Conservation (phyloP, 2,113 vertebrate species). For the Amphilophus citrinellus region DNA sequence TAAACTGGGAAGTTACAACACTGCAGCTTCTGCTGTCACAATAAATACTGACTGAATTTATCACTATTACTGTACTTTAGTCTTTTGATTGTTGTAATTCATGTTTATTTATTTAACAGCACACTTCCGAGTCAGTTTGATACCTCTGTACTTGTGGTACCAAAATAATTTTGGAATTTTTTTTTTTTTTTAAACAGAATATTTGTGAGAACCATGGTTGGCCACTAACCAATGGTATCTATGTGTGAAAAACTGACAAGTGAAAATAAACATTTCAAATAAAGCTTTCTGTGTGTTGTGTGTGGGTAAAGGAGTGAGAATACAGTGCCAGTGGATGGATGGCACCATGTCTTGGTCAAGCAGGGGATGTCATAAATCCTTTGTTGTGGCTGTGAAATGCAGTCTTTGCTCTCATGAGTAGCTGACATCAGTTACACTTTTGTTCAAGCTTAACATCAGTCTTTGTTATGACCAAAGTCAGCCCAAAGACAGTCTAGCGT, state of each 20-base stretch:
- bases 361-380: not conserved
- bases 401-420: not conserved
- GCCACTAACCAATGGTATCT: not conserved
- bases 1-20: not conserved
- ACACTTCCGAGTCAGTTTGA: not conserved
- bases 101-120: not conserved
- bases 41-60: not conserved
- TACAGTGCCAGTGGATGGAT: not conserved
- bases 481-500: not conserved
- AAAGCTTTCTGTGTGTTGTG: not conserved
- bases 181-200: not conserved
- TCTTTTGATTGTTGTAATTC: not conserved
- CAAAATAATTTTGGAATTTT: not conserved
- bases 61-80: not conserved
- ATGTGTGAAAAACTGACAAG: constrained; percentile 1
- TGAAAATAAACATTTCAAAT: constrained; percentile 14
- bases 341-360: not conserved
- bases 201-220: not conserved
- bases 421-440: not conserved
- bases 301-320: not conserved
- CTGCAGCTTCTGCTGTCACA: not conserved
- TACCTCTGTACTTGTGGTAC: not conserved
- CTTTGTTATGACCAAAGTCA: not conserved
- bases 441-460: not conserved
- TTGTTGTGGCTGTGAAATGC: not conserved